A percentile compares a stretch with the other conserved stretches of the same genome.
Conservation (phyloP, 2,113 vertebrate genomes). For the Protomyctophum bolini region DNA sequence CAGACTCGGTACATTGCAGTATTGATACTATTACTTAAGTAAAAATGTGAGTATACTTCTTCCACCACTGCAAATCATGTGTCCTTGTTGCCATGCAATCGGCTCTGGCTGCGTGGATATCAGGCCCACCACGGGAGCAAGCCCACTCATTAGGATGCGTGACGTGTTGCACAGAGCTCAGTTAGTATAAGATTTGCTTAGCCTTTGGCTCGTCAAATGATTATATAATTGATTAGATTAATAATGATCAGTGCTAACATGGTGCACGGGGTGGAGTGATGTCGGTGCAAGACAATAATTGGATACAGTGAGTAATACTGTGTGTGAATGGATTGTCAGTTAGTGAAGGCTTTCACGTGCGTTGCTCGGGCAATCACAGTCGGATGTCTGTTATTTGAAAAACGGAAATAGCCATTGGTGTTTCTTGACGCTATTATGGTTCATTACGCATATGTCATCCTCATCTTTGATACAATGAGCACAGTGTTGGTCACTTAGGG, state of each 20-base stretch:
- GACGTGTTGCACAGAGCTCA: conserved; percentile 52
- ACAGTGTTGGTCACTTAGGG: too few relatives aligned
- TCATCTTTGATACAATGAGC: too few relatives aligned
- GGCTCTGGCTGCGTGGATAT: conserved; percentile 47
- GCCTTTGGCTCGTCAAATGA: conserved; percentile 78
- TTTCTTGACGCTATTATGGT: not conserved
- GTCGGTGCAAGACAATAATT: conserved; percentile 58
- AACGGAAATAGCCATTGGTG: conserved; percentile 14
- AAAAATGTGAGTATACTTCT: too few relatives aligned
- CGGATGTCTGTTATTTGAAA: conserved; percentile 6
- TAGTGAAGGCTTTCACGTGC: conserved; percentile 44
- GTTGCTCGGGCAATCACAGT: conserved; percentile 26
- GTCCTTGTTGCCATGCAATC: conserved; percentile 44
- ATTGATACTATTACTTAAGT: too few relatives aligned
- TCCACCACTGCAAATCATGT: conserved; percentile 35
- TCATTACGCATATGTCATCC: not conserved
- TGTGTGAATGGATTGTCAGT: conserved; percentile 50
- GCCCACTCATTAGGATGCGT: conserved; percentile 70
- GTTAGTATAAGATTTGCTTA: conserved; percentile 74
- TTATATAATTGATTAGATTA: conserved; percentile 81
- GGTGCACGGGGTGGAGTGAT: conserved; percentile 57
- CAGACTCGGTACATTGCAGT: too few relatives aligned
- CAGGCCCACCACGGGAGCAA: too few relatives aligned
- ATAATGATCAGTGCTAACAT: conserved; percentile 74
- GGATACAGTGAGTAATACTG: conserved; percentile 45